phyloP scores from a whole-genome alignment of 1,140 invertebrate genomes.

The Tetragonula clypearis region DNA sequence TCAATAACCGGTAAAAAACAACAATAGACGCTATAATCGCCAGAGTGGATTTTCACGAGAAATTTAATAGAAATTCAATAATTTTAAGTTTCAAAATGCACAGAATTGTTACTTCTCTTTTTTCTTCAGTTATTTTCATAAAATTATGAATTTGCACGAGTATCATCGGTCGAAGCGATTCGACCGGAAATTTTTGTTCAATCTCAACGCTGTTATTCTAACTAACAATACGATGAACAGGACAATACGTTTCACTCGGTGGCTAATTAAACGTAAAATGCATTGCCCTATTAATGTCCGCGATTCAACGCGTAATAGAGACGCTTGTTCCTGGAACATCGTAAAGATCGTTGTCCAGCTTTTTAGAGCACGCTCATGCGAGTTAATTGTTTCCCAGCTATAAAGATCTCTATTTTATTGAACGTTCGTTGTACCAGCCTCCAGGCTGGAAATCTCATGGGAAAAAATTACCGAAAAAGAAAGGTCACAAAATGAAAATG shows the following conservation, averaged over 20 bases:
- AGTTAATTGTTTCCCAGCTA: conserved; percentile 39
- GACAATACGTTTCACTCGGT: background rate
- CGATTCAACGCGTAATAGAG: conserved; percentile 37
- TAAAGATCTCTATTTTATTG: conserved; percentile 45
- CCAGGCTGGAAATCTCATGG: conserved; percentile 25
- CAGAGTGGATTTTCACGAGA: too few species aligned
- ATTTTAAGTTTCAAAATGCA: too few species aligned
- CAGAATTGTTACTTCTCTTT: too few species aligned
- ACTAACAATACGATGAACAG: background rate
- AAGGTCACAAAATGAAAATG: background rate
- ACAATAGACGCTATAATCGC: too few species aligned
- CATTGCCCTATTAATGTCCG: background rate
- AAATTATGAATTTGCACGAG: too few species aligned
- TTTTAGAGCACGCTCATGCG: conserved; percentile 42
- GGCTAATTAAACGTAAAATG: conserved; percentile 38
- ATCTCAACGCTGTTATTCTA: too few species aligned
- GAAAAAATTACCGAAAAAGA: conserved; percentile 24
- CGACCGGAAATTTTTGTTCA: background rate
- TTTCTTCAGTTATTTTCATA: too few species aligned
- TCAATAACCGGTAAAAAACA: too few species aligned
- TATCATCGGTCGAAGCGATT: too few species aligned
- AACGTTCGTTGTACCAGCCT: background rate
- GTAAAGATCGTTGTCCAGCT: conserved; percentile 34
- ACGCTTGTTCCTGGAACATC: conserved; percentile 23
- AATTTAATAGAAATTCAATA: too few species aligned